Conservation (phyloP, 2,888 invertebrate species). For the Dryococelus australis region DNA sequence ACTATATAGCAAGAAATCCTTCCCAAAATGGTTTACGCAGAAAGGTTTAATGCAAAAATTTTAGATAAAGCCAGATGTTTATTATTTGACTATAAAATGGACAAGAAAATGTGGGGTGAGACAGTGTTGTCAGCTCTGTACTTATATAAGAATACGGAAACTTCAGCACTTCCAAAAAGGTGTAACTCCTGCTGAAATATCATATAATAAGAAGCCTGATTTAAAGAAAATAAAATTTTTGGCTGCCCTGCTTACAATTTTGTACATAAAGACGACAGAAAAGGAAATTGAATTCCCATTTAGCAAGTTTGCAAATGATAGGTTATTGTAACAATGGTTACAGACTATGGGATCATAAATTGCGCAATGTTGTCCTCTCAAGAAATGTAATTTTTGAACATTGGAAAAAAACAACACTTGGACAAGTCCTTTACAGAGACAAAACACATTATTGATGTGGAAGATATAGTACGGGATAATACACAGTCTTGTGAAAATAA, state of each 20-base stretch:
- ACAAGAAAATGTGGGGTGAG: slow-evolving; percentile 18
- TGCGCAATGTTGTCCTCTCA: not conserved
- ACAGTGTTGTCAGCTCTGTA: not conserved
- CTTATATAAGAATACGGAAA: not conserved
- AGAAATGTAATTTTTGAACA: no score
- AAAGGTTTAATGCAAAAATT: not conserved
- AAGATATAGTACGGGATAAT: no score
- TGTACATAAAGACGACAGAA: not conserved
- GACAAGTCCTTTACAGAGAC: no score
- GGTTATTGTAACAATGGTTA: slow-evolving; percentile 19
- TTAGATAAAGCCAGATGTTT: not conserved
- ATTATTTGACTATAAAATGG: not conserved
- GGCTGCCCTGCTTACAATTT: not conserved
- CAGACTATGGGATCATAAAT: not conserved
- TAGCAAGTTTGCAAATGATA: not conserved
- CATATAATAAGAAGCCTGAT: not conserved
- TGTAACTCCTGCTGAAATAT: not conserved
- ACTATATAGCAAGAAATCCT: slow-evolving; percentile 11
- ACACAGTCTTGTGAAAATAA: no score
- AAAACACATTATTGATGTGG: no score
- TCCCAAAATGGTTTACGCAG: not conserved
- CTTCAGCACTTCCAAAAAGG: not conserved
- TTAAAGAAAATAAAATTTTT: not conserved
- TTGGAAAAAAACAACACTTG: no score
- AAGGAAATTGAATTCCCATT: not conserved